These are phyloP conservation scores for Ploceus nigricollis DNA, from an alignment of 2,113 vertebrate genomes.

Conservation along the genomic window DNA sequence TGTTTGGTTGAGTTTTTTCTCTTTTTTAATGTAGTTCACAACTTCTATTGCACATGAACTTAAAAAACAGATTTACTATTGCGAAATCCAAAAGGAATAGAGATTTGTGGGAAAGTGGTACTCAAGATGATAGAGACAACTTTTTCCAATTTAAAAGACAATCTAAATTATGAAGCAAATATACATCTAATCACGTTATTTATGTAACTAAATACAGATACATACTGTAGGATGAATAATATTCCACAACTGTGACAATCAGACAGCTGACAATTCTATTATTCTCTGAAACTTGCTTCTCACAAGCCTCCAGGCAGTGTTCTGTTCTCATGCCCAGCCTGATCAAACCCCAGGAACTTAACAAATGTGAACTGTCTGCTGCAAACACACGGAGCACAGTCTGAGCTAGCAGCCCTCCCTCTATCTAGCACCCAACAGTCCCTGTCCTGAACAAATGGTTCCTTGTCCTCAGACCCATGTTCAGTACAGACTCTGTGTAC, in stretches of 20 bases:
- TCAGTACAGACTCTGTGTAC: not conserved
- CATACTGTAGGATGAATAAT: not conserved
- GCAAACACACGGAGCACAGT: accelerated
- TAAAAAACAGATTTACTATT: not conserved
- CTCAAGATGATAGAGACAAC: not conserved
- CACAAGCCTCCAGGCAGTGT: not conserved
- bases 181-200: not conserved
- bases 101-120: not conserved
- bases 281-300: not conserved
- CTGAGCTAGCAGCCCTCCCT: not conserved
- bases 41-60: not conserved
- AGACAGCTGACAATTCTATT: not conserved
- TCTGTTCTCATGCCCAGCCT: not conserved
- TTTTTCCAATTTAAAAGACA: not conserved
- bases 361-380: not conserved
- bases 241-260: not conserved
- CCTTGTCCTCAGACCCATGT: not conserved
- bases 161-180: not conserved
- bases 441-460: not conserved
- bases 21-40: not conserved
- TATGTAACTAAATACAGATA: not conserved
- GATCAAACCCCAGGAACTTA: not conserved
- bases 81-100: not conserved
- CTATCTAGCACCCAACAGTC: not conserved
- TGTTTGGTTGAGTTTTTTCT: not conserved